Evolutionary conservation across 2,113 vertebrate genomes (phyloP).

Genomic region (Turdus rufiventris): DNA sequence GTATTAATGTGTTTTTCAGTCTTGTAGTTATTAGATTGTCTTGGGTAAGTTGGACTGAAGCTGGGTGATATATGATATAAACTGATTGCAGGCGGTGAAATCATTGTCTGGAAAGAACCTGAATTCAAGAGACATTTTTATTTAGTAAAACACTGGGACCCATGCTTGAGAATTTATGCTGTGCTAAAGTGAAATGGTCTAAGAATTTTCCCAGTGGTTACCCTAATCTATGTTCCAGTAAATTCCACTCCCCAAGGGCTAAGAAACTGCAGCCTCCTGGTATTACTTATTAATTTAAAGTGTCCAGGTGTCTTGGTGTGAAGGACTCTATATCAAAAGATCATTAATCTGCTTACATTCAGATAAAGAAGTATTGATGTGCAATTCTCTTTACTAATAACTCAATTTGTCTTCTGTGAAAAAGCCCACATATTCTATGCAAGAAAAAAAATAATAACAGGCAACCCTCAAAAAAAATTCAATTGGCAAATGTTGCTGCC

Average conservation of each 20-base stretch:
- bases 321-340: not conserved
- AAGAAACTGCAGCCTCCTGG: not conserved
- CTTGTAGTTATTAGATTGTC: not conserved
- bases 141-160: not conserved
- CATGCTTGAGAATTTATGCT: not conserved
- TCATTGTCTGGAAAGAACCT: not conserved
- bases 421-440: not conserved
- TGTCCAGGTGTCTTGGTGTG: not conserved
- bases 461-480: fast-evolving
- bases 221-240: not conserved
- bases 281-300: not conserved
- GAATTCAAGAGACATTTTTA: not conserved
- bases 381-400: not conserved
- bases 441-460: not conserved
- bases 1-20: not conserved
- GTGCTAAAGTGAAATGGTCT: not conserved
- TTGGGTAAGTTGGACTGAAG: not conserved
- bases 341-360: not conserved
- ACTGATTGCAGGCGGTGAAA: not conserved
- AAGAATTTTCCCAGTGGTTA: not conserved
- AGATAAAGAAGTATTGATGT: not conserved
- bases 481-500: not conserved
- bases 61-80: not conserved
- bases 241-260: not conserved
- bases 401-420: not conserved